A percentile compares a stretch with the other conserved stretches of the same genome.
These are phyloP conservation scores for Adineta ricciae DNA, from an alignment of 2,888 invertebrate species.

Conservation along the genomic window DNA sequence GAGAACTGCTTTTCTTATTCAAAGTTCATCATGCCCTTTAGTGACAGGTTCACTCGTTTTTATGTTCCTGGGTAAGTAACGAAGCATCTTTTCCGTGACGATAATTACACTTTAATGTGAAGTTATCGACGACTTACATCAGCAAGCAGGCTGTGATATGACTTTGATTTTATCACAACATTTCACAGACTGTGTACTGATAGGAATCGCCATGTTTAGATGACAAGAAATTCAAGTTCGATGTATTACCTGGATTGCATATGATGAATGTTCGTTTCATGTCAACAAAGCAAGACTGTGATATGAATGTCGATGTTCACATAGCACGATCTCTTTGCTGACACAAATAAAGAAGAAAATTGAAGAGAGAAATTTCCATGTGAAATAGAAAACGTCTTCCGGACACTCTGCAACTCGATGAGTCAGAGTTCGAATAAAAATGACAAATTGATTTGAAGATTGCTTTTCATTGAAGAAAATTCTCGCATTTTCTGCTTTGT, in stretches of 20 bases:
- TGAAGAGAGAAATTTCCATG: not conserved
- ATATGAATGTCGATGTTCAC: not conserved
- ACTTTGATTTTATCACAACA: constrained; percentile 9
- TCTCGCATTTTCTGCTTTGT: not conserved
- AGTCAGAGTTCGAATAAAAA: not conserved
- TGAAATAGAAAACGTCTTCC: too few species aligned
- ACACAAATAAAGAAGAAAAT: not conserved
- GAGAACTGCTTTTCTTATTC: not conserved
- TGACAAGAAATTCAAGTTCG: not conserved
- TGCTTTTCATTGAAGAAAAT: not conserved
- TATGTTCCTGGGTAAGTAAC: too few species aligned
- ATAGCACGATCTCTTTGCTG: constrained; percentile 10
- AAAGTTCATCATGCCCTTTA: not conserved
- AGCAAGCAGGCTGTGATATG: constrained; percentile 23
- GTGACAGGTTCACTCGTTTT: not conserved
- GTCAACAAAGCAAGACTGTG: constrained; percentile 20
- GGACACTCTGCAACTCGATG: too few species aligned
- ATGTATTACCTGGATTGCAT: not conserved
- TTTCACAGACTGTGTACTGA: constrained; percentile 1
- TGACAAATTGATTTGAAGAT: not conserved
- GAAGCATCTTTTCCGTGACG: too few species aligned
- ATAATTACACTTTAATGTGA: not conserved
- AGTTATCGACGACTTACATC: not conserved
- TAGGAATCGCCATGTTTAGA: not conserved
- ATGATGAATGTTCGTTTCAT: not conserved